Base-by-base conservation (phyloP, 2,888 invertebrate species). In the Neria commutata region DNA sequence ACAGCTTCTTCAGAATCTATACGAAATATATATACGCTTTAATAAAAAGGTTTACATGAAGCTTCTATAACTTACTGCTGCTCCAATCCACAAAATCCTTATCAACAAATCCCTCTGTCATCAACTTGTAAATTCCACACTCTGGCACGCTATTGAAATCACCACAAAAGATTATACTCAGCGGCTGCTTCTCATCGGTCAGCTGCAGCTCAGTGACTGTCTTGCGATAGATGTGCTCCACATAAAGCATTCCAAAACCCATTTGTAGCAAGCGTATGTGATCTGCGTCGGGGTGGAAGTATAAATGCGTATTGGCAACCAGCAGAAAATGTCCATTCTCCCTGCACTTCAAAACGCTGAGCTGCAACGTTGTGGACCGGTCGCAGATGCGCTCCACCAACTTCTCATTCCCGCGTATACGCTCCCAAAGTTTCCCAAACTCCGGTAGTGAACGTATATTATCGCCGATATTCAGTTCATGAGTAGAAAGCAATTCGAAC, bases 141-240 rank as follows among this genome's bases (percentile, higher is more conserved):
- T 89, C 87, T 0, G 95, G 95, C 1, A 87, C 87, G 78, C 93
- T 94, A 77, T 98, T 98, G 72, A 97, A 95, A 80, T 98, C 98
- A 0, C 98, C 98, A 81, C 94, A 93, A 67, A 95, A 86, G 56
- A 97, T 79, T 1, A 94, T 73, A 1, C 89, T 87, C 25, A 92
- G 83, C n/a, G n/a, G n/a, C 33, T 83, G 80, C n/a, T 78, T 72
- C 1, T 79, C 71, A 4, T 80, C 76, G 58, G 37, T 42, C 8
- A 67, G 64, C 21, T 67, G 67, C 21, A 69, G 59, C 1, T 74
- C 71, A 14, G 61, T 61, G 47, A 66, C 62, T 4, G 69, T 73
- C 68, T 82, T 73, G 54, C 76, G 68, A 56, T 82, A 83, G 25
- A 90, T 67, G 71, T 87, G 79, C 68, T 88, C 85, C 23, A 95